Percentiles rank a stretch among this genome's conserved stretches.
phyloP scores from a whole-genome alignment of 2,888 invertebrate genomes.

The Dolomedes plantarius region DNA sequence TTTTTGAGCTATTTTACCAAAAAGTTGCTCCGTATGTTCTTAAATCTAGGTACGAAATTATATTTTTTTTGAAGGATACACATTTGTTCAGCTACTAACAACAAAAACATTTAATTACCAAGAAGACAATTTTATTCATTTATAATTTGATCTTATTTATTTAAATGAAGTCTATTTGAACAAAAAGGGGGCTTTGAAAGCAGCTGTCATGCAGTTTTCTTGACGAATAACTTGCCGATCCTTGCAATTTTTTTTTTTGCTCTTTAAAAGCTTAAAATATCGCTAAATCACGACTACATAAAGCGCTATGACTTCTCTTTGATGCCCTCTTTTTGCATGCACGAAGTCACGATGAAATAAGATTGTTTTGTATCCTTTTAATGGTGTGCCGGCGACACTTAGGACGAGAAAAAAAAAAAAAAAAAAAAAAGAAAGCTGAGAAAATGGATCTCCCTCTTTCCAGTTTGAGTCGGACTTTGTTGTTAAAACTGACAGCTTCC shows the following conservation, averaged over 20 bases:
- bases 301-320: not conserved
- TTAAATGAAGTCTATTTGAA: no score
- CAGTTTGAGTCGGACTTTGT: slow-evolving; percentile 9
- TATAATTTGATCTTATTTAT: no score
- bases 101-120: no score
- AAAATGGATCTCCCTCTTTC: no score
- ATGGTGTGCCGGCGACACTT: not conserved
- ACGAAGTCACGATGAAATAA: not conserved
- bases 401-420: not conserved
- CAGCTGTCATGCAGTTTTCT: not conserved
- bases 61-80: no score
- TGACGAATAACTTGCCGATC: not conserved
- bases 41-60: no score
- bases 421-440: no score
- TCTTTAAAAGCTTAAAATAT: not conserved
- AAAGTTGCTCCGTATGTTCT: no score
- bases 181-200: not conserved
- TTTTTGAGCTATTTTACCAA: no score
- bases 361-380: not conserved
- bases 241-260: not conserved
- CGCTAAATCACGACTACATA: not conserved
- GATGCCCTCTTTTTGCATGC: not conserved
- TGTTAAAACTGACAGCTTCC: slow-evolving; percentile 24
- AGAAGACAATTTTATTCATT: no score
- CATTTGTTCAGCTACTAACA: no score